Percentiles rank a stretch among this genome's conserved stretches.
These are phyloP conservation scores for Drosophila lacteicornis DNA, from an alignment of 1,140 invertebrate species.

Conservation along the genomic window DNA sequence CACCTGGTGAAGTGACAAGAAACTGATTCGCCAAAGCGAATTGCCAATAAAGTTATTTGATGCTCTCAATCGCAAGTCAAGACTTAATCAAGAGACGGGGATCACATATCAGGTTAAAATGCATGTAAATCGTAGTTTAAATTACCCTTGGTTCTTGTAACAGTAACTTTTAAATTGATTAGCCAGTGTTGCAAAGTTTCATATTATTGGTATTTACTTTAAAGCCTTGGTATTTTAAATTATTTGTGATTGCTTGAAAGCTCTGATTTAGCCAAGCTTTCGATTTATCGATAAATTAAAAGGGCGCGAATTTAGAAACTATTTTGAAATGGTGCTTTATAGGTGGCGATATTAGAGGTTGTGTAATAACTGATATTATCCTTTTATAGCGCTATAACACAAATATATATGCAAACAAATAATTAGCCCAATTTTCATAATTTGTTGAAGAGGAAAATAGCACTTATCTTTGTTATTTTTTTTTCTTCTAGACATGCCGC, in stretches of 20 bases:
- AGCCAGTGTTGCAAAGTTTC: constrained; percentile 10
- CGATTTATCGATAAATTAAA: constrained; percentile 17
- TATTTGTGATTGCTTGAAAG: neutral
- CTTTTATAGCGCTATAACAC: neutral
- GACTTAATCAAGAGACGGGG: constrained; percentile 30
- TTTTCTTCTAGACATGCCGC: neutral
- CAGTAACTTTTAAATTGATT: neutral
- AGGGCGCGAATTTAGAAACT: neutral
- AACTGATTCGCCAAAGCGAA: constrained; percentile 54
- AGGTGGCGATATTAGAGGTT: neutral
- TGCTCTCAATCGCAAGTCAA: constrained; percentile 23
- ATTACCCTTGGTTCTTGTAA: neutral
- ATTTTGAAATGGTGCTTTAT: too few relatives aligned
- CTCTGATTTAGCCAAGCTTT: constrained; percentile 9
- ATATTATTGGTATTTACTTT: neutral
- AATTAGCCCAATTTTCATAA: neutral
- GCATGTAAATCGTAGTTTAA: too few relatives aligned
- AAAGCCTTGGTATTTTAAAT: constrained; percentile 4
- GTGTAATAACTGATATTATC: neutral
- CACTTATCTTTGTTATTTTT: too few relatives aligned
- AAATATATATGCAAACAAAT: neutral
- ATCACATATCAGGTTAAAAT: neutral
- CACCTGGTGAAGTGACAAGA: constrained; percentile 56
- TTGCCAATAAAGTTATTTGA: constrained; percentile 67
- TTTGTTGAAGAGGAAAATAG: neutral